Percentiles rank a stretch among this genome's conserved stretches.
These are phyloP conservation scores for Panopea generosa DNA, from an alignment of 2,888 invertebrate genomes.

Conservation along the genomic window DNA sequence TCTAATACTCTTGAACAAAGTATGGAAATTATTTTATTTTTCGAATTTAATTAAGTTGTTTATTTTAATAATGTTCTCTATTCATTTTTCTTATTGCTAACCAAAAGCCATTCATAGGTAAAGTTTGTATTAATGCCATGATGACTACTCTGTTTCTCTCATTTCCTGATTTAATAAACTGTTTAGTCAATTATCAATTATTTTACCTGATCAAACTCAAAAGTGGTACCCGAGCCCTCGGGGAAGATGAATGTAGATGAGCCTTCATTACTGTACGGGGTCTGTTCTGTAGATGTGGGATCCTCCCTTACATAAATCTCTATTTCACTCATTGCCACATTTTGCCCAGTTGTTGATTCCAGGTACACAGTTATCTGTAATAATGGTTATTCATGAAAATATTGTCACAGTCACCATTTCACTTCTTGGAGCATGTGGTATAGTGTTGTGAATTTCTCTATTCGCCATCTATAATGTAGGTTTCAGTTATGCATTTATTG, in stretches of 20 bases:
- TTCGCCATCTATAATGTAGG: background rate
- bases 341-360: slow-evolving; percentile 31
- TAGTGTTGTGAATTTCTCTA: background rate
- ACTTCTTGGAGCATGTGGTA: background rate
- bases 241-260: slow-evolving; percentile 60
- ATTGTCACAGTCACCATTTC: background rate
- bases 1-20: too few species aligned
- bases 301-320: slow-evolving; percentile 72
- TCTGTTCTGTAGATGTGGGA: slow-evolving; percentile 62
- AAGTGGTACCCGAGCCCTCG: slow-evolving; percentile 33
- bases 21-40: too few species aligned
- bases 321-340: slow-evolving; percentile 65
- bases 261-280: slow-evolving; percentile 66
- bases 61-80: too few species aligned
- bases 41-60: too few species aligned
- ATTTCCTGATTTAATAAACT: too few species aligned
- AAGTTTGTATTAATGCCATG: too few species aligned
- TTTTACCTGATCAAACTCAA: slow-evolving; percentile 69
- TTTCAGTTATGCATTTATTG: background rate
- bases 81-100: too few species aligned
- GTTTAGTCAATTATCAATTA: too few species aligned
- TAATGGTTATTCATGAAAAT: background rate
- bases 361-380: slow-evolving; percentile 66
- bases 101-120: too few species aligned
- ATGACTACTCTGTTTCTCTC: too few species aligned